Conservation (phyloP, 2,888 invertebrate species). For the Autographa pulchrina region DNA sequence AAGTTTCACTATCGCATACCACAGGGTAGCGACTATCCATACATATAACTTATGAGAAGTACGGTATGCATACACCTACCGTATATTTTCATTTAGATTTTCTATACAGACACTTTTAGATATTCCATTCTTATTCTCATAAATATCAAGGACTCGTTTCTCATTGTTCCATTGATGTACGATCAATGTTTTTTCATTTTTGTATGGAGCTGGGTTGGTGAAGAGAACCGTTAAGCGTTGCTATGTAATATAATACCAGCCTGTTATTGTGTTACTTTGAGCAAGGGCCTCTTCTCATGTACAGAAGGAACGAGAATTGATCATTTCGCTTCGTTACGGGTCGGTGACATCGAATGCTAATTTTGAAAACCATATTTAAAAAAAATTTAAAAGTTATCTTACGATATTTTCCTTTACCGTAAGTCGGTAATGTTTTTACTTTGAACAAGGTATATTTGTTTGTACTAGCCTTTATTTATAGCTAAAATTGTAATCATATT, state of each 20-base stretch:
- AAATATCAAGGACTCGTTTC: conserved; percentile 36
- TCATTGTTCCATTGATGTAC: not conserved
- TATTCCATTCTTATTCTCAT: conserved; percentile 54
- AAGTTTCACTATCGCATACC: conserved; percentile 41
- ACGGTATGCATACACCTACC: conserved; percentile 8
- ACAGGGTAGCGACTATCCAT: not conserved
- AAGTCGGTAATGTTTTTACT: no score
- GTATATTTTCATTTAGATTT: conserved; percentile 46
- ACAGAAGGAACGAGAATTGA: no score
- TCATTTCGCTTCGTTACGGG: no score
- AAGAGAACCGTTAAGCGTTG: not conserved
- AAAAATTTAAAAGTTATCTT: no score
- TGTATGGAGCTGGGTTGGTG: not conserved
- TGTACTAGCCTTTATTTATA: no score
- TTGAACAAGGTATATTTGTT: no score
- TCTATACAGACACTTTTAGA: conserved; percentile 36
- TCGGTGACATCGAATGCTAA: no score
- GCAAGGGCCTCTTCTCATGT: no score
- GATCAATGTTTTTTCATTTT: not conserved
- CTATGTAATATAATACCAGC: not conserved
- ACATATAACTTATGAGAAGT: not conserved
- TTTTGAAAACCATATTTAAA: no score
- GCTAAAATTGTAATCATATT: no score
- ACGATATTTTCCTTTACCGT: no score
- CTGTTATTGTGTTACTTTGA: not conserved